Evolutionary conservation across 1,140 invertebrate species (phyloP), one percentile per base, ranked within the genome.

Genomic region (Hycleus phaleratus): DNA sequence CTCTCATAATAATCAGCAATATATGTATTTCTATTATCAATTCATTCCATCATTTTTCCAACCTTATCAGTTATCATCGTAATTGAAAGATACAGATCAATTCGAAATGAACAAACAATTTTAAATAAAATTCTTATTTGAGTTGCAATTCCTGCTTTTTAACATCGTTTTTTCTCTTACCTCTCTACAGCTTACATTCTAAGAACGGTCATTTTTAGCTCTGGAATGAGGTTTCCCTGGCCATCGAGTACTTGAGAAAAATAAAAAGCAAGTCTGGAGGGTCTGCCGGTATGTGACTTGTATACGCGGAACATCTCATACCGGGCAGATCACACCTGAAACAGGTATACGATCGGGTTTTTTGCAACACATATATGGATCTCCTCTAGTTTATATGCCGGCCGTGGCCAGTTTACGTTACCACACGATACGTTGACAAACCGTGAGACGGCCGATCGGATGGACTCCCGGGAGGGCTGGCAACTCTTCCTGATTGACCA

Each of bases 231-330:
- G 51, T 53, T 53, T 53, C 46, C 51, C 51, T 45, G 32, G 18
- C 18, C 32, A 32, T 53, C 48, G 48, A 48, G 46, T 38, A 26
- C 10, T 25, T 40, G 51, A 46, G 45, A 53, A 53, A 53, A 38
- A 32, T 5, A 32, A 32, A 4, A 32, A 32, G 32, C 32, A 32
- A 32, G 32, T 32, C 32, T 32, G 48, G 39, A 49, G 48, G 39
- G 48, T 49, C 32, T 32, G 32, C 26, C 51, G 51, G 51, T 53
- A 53, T 53, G 51, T 45, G 51, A 53, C 51, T 46, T 32, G 32
- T 53, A 46, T 46, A 53, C 51, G 51, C 51, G 51, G 51, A 53
- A 53, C 51, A 46, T 53, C 51, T 53, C 51, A 42, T 53, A 53
- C 51, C 25, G 51, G 51, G 38, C 51, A 53, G 51, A 53, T 53